Evolutionary conservation across 2,797 vertebrate genomes (phyloP).

Genomic region (Halcyon smyrnensis): DNA sequence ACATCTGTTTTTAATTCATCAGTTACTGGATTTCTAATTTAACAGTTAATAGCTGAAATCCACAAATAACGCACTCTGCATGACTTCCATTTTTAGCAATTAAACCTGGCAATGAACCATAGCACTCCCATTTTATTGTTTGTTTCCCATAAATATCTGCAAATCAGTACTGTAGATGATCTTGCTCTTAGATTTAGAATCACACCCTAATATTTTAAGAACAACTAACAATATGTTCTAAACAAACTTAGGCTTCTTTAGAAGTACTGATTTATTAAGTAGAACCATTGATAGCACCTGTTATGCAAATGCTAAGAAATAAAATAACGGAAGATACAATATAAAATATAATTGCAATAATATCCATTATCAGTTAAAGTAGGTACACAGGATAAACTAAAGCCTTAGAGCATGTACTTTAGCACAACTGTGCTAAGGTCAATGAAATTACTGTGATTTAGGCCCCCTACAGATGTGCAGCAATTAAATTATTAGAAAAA

Average conservation of each 20-base stretch:
- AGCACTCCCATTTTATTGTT: not conserved
- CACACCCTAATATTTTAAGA: not conserved
- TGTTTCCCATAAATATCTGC: not conserved
- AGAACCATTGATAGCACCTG: not conserved
- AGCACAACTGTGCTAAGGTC: not conserved
- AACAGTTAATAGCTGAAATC: constrained; percentile 4
- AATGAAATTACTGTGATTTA: not conserved
- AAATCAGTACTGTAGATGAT: not conserved
- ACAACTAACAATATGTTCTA: not conserved
- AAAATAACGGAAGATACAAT: not conserved
- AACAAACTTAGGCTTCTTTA: not conserved
- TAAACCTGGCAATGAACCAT: not conserved
- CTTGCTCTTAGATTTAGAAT: not conserved
- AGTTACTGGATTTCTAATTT: constrained; percentile 11
- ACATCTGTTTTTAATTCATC: not conserved
- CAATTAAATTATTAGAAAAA: not conserved
- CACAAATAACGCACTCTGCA: constrained; percentile 20
- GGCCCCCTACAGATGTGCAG: not conserved
- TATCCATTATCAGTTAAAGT: not conserved
- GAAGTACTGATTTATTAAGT: not conserved
- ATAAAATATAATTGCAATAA: not conserved
- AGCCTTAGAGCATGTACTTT: not conserved
- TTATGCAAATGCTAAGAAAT: not conserved
- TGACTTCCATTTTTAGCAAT: constrained; percentile 12
- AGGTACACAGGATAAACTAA: not conserved